Evolutionary conservation across 1,140 invertebrate species (phyloP), one percentile per base, ranked within the genome.

Genomic region (Melitaea cinxia): DNA sequence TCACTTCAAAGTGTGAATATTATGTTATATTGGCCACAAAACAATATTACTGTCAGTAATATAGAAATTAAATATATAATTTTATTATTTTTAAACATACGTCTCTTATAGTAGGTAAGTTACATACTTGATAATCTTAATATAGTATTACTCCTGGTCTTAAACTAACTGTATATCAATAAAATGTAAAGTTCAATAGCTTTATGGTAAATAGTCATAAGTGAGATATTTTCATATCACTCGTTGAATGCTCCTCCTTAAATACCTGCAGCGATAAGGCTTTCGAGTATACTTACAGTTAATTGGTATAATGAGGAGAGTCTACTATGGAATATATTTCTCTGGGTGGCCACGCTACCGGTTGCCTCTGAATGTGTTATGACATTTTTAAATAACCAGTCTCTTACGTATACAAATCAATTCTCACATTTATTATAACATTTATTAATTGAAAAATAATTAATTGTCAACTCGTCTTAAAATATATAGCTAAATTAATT

Each of bases 271-370:
- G 17, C 77, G 84, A 85, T 86, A 86, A 83, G 63, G 39, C 58
- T 80, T 84, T 81, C 66, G 77, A 72, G 72, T 71, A 78, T 76
- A 80, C 75, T 80, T 76, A 52, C 65, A 76, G 81, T 85, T 83
- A 87, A 57, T 57, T 87, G 81, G 78, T 78, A 69, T 78, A 75
- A 82, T 70, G 82, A 82, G 70, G 15, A 72, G 69, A 73, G 56
- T 21, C 53, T 63, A 70, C 72, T 73, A 73, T 62, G 64, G 63
- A 68, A 70, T 42, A 56, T 71, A 68, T 73, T 68, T 80, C 49
- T 78, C 68, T 83, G 81, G 81, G 80, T 83, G 81, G 81, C 67
- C 83, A 19, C 52, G 30, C 59, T 30, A 39, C 37, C 26, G 37
- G 52, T 23, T 17, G 39, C 52, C 24, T 26, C 24, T 26, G 24